Base-by-base conservation (phyloP, 1,140 invertebrate genomes). In the Hormaphis cornu region DNA sequence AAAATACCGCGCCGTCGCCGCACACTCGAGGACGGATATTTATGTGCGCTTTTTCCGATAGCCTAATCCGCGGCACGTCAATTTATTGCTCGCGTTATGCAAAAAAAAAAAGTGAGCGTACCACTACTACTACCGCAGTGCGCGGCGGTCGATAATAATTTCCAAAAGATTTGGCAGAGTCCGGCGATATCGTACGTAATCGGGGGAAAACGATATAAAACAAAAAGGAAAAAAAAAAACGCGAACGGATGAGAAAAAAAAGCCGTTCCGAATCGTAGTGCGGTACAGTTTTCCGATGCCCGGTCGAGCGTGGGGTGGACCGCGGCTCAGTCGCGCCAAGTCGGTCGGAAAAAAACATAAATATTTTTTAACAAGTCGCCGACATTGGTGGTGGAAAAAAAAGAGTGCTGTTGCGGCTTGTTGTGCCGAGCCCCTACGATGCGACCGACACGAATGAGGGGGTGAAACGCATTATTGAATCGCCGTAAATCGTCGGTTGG, bases 401-500 rank as follows among this genome's bases (percentile, higher is more conserved):
- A 66, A 44, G 18, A 26, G 12, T 28, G 26, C 58, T 9, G 16
- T 10, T 37, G 35, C 61, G 44, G 16, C 61, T 42, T 42, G 61
- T 50, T 48, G 50, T 50, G 18, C 35, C 61, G 61, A 44, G 50
- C 61, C 61, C 61, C 61, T 48, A 24, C n/a, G n/a, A n/a, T n/a
- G n/a, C n/a, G n/a, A n/a, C 44, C 10, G 61, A 66, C 61, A 66
- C n/a, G n/a, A n/a, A n/a, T n/a, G 50, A 66, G 48, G 50, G 61
- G 61, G 61, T 66, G 61, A 66, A 66, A 66, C 50, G n/a, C n/a
- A 66, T 66, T 66, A 66, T 66, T 66, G 61, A 66, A 66, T 66
- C 50, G 61, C 44, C 48, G 61, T 66, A 66, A 66, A 66, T 48
- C 44, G 44, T 37, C 61, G 3, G 16, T 3, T 12, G 44, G 40